A percentile compares a stretch with the other conserved stretches of the same genome.
phyloP scores from a whole-genome alignment of 2,113 vertebrate species.

The Coptodon bakossiorum region DNA sequence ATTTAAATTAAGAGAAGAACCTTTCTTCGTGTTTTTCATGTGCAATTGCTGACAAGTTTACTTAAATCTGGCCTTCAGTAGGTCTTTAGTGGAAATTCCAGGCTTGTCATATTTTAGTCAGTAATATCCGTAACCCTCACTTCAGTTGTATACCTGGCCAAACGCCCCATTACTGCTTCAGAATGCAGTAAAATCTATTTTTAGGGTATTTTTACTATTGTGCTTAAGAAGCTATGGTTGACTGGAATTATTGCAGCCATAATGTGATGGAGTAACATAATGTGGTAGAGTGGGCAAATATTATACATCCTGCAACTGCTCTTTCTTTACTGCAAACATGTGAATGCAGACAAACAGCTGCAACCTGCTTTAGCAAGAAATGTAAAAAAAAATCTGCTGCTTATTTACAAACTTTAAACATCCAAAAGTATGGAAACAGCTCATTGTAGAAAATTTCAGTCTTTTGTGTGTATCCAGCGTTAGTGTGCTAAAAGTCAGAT shows the following conservation, averaged over 20 bases:
- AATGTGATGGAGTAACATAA: neutral
- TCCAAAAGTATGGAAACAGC: constrained; percentile 34
- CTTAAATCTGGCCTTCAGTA: neutral
- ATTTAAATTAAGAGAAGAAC: neutral
- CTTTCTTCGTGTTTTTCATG: neutral
- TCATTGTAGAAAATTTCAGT: constrained; percentile 4
- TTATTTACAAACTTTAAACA: neutral
- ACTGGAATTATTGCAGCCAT: neutral
- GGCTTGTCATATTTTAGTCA: neutral
- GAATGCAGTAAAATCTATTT: neutral
- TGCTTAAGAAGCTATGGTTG: neutral
- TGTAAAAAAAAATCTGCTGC: neutral
- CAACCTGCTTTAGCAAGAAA: constrained; percentile 20
- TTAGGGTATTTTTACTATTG: neutral
- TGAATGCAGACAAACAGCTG: constrained; percentile 11
- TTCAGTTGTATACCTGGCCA: neutral
- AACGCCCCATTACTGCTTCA: neutral
- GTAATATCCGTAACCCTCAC: neutral
- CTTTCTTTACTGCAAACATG: neutral
- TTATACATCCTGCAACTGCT: neutral
- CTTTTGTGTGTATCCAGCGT: neutral
- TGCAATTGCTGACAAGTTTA: neutral
- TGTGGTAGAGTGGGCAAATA: neutral
- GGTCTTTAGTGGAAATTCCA: neutral
- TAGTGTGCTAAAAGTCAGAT: neutral